Evolutionary conservation across 1,140 invertebrate species (phyloP), one percentile per base, ranked within the genome.

Genomic region (Scaptomyza graminum): DNA sequence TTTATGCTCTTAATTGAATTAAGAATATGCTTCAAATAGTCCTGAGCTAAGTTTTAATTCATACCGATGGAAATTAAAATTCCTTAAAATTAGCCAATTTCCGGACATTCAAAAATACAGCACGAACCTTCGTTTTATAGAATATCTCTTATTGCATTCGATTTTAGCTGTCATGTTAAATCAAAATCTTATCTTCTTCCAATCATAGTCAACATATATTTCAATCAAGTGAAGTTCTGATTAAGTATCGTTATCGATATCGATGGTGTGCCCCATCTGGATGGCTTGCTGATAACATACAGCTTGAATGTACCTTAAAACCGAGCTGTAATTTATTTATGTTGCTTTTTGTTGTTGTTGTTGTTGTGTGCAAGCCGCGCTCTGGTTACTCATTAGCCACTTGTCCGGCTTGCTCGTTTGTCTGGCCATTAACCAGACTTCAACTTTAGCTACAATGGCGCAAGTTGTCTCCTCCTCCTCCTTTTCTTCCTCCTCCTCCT

Each of bases 351-450:
- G 28, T 31, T 31, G 28, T 31, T 31, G 28, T 41, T 41, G 11
- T 41, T n/a, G 37, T n/a, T 41, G 37, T 13, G 22, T 44, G 25
- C 31, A 44, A 15, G 54, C 16, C 61, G 8, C 71, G 18, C 18
- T 22, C n/a, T 63, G 39, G 62, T 46, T 79, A 73, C 81, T 84
- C 82, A 87, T 84, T 84, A 84, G 82, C 81, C 77, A 75, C 77
- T 77, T 81, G 80, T 61, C 64, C 77, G 60, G 54, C 62, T 51
- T 9, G 62, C 64, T 87, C 82, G 80, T 85, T 85, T 87, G 82
- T 79, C 81, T 87, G 78, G 60, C 82, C 78, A 85, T 87, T 85
- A 85, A 78, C 82, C 65, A 71, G 64, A 61, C 63, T 76, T 66
- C 75, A 73, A 80, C 73, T 76, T 67, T 60, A 62, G 51, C 72